A percentile compares a stretch with the other conserved stretches of the same genome.
These are phyloP conservation scores for Bambusicola thoracicus DNA, from an alignment of 2,113 vertebrate species.

Conservation along the genomic window DNA sequence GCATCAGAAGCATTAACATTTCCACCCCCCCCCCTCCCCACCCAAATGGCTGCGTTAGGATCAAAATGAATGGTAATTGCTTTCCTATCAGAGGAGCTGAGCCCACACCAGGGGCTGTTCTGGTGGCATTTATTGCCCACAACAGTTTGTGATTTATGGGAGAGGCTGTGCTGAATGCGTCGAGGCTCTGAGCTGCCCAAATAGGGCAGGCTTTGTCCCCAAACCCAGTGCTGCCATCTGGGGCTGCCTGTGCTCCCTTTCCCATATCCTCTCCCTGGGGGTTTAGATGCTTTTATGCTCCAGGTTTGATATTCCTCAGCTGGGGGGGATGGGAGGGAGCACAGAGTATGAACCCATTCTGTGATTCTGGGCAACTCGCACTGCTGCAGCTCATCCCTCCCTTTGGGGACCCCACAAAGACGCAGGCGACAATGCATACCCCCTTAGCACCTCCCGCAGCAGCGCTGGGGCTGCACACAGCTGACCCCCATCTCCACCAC, in stretches of 20 bases:
- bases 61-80: background rate
- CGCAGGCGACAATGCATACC: background rate
- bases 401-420: background rate
- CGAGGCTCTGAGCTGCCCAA: background rate
- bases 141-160: background rate
- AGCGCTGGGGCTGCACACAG: background rate
- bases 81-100: background rate
- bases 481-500: background rate
- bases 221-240: background rate
- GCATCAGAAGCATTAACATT: background rate
- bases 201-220: no score
- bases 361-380: no score
- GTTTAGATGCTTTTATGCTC: background rate
- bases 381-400: fast-evolving
- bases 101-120: background rate
- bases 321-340: background rate
- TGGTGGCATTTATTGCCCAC: background rate
- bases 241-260: background rate
- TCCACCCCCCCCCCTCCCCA: no score
- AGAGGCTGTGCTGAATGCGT: fast-evolving
- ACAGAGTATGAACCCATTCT: fast-evolving
- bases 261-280: background rate
- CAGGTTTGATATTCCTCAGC: no score
- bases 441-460: background rate
- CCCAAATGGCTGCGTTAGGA: background rate